Conservation (phyloP, 1,140 invertebrate species). For the Idris sp. region DNA sequence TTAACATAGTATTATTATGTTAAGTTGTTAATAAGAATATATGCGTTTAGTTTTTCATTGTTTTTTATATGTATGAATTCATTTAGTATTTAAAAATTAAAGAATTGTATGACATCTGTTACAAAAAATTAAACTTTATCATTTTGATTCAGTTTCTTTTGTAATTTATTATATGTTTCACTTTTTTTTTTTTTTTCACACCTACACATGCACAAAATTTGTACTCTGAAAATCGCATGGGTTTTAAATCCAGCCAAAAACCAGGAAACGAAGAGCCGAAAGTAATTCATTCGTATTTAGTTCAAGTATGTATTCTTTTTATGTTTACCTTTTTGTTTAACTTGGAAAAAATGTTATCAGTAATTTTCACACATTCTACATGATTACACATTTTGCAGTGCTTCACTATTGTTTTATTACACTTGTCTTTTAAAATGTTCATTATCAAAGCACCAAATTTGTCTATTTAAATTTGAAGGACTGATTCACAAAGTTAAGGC, state of each 20-base stretch:
- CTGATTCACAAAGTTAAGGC: slow-evolving; percentile 76
- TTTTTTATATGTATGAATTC: too few relatives aligned
- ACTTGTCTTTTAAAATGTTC: slow-evolving; percentile 2
- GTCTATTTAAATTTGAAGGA: slow-evolving; percentile 37
- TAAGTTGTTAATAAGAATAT: too few relatives aligned
- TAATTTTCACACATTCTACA: slow-evolving; percentile 26
- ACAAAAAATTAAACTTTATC: too few relatives aligned
- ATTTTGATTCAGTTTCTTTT: too few relatives aligned
- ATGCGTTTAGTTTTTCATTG: too few relatives aligned
- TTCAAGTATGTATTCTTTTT: slow-evolving; percentile 53
- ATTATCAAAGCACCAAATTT: not conserved
- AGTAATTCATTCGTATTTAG: slow-evolving; percentile 12
- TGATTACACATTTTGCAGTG: slow-evolving; percentile 27
- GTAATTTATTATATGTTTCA: slow-evolving; percentile 27
- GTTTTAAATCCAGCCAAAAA: slow-evolving; percentile 69
- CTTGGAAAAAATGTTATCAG: not conserved
- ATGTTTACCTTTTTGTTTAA: slow-evolving; percentile 6
- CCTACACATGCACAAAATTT: not conserved
- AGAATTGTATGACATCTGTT: too few relatives aligned
- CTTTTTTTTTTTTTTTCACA: slow-evolving; percentile 1
- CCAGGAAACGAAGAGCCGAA: not conserved
- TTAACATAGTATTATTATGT: too few relatives aligned
- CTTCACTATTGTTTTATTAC: slow-evolving; percentile 30
- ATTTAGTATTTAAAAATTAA: too few relatives aligned
- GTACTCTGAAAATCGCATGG: slow-evolving; percentile 66